Evolutionary conservation across 30 jellyfish, hydroid and myxozoan genomes (phyloP).

Genomic region (Nemopilema nomurai): DNA sequence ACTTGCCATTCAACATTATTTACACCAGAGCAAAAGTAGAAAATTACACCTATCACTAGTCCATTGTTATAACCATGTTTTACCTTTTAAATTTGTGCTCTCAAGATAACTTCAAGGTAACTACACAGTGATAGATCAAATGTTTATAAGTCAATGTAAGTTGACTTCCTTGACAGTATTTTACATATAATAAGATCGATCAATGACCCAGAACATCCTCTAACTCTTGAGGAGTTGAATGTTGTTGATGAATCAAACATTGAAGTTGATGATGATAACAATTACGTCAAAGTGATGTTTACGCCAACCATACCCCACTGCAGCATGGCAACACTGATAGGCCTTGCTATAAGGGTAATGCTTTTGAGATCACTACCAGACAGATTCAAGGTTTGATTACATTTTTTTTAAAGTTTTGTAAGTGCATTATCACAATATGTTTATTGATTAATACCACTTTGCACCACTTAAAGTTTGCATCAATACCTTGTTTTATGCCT

Average conservation of each 20-base stretch:
- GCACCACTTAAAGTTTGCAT: too few species aligned
- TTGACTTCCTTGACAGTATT: background rate
- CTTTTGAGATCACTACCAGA: conserved; percentile 87
- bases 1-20: too few species aligned
- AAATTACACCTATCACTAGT: too few species aligned
- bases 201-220: conserved; percentile 96
- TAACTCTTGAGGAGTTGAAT: conserved; percentile 88
- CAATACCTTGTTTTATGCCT: too few species aligned
- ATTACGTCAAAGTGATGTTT: conserved; percentile 63
- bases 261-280: conserved; percentile 66
- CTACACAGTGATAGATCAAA: too few species aligned
- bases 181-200: conserved; percentile 76
- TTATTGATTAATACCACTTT: too few species aligned
- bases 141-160: background rate
- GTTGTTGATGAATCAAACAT: conserved; percentile 83
- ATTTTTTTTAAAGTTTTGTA: background rate
- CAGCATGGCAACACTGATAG: conserved; percentile 97
- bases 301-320: conserved; percentile 99
- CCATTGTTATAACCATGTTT: too few species aligned
- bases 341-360: conserved; percentile 87
- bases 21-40: too few species aligned
- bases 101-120: too few species aligned
- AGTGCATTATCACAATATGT: too few species aligned
- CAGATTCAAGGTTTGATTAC: conserved; percentile 70
- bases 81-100: too few species aligned